These are phyloP conservation scores for Passer montanus DNA, from an alignment of 2,113 vertebrate genomes.

Conservation along the genomic window DNA sequence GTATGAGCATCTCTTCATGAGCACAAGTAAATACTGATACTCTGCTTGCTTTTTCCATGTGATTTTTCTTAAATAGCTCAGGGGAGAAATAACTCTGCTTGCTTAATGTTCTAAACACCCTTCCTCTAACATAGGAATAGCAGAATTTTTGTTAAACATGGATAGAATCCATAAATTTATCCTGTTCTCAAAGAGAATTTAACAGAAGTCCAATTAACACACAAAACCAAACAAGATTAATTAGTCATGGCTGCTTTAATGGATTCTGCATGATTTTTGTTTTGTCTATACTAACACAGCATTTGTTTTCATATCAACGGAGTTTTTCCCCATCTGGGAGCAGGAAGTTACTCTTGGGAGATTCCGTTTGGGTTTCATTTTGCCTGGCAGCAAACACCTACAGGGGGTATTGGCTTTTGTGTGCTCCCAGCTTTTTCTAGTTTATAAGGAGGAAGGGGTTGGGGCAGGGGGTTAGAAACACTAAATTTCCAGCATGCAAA, in stretches of 20 bases:
- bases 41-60: not conserved
- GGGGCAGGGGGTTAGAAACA: not conserved
- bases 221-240: not conserved
- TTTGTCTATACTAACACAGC: constrained; percentile 21
- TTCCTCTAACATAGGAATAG: not conserved
- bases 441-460: not conserved
- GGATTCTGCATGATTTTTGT: constrained; percentile 34
- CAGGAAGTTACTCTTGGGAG: not conserved
- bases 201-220: constrained; percentile 13
- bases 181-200: not conserved
- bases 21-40: constrained; percentile 2
- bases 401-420: not conserved
- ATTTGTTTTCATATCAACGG: not conserved
- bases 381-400: not conserved
- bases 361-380: not conserved
- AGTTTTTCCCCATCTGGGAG: constrained; percentile 1
- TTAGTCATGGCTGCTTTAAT: constrained; percentile 50
- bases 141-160: not conserved
- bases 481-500: not conserved
- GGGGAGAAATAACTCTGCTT: not conserved
- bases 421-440: not conserved
- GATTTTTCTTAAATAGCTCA: constrained; percentile 9
- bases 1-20: not conserved
- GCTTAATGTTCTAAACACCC: not conserved
- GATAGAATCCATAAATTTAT: not conserved